phyloP scores from a whole-genome alignment of 1,140 invertebrate genomes.

The Drosophila subobscura region DNA sequence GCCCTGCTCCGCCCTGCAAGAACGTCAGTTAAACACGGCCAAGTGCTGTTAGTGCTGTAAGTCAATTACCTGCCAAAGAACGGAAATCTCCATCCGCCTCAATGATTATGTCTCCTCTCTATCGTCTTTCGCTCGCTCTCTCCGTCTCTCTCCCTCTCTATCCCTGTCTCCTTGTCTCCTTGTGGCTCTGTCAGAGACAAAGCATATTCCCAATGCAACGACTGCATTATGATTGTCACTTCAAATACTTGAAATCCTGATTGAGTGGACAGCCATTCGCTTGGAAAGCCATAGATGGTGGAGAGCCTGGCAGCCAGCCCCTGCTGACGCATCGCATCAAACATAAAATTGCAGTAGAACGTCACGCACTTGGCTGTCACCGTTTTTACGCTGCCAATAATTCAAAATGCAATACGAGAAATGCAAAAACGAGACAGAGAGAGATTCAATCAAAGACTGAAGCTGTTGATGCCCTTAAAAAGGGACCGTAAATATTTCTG shows the following conservation, averaged over 20 bases:
- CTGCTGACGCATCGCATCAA: constrained; percentile 31
- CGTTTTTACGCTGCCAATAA: constrained; percentile 77
- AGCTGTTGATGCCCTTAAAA: no score
- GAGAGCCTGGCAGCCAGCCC: not conserved
- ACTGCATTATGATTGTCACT: constrained; percentile 80
- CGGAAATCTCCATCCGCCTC: constrained; percentile 44
- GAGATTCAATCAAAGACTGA: no score
- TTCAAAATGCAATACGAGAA: constrained; percentile 58
- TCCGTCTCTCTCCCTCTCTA: constrained; percentile 17
- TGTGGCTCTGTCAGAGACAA: constrained; percentile 29
- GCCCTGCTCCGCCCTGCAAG: constrained; percentile 48
- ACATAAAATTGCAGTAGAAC: constrained; percentile 47
- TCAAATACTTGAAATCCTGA: constrained; percentile 73
- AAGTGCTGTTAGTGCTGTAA: constrained; percentile 76
- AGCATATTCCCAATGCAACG: constrained; percentile 58
- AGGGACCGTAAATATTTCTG: no score
- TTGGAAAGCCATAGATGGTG: constrained; percentile 45
- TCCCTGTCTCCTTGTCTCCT: constrained; percentile 3
- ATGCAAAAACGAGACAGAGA: no score
- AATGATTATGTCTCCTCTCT: constrained; percentile 15
- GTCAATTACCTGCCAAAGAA: constrained; percentile 72
- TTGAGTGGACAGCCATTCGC: constrained; percentile 77
- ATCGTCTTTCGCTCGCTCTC: constrained; percentile 14
- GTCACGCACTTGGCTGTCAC: constrained; percentile 76
- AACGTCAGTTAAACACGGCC: constrained; percentile 62